Base-by-base conservation (phyloP, 2,113 vertebrate genomes). In the Euleptes europaea region DNA sequence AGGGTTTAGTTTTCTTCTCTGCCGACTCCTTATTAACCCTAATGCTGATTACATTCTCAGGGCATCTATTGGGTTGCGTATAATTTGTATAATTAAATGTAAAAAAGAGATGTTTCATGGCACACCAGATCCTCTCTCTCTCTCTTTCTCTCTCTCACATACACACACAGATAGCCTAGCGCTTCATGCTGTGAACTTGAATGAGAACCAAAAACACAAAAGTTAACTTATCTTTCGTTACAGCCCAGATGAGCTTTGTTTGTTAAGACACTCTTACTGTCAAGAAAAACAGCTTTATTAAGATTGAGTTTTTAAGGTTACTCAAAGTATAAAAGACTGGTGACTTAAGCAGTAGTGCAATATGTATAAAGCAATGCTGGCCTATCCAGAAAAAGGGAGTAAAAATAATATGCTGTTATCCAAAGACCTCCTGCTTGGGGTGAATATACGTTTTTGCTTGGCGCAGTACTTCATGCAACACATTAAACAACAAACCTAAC, bases 1-100 rank as follows among this genome's bases (percentile, higher is more conserved):
- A 92, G 84, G 70, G 31, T 78, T 73, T 70, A 80, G 84, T 91
- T 89, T 87, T 73, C 86, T n/a, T 73, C 70, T 2, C 3, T 15
- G 65, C 21, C 3, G 84, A 91, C 84, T 91, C 91, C 91, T 92
- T 89, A 91, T 77, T 79, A 92, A 91, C 85, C 76, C 78, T 91
- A 88, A 69, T 15, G 89, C 89, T 78, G 92, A 93, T 84, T 90
- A 91, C 91, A 94, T 93, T 95, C 94, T 90, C 92, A 93, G 92
- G 90, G 91, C 92, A 93, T 94, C 92, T 88, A 94, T 87, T 79
- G 91, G 92, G 91, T 90, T 94, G 91, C 26, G 0, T 93, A 92
- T 94, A 95, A 96, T 95, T 95, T 95, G 93, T 94, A 94, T 96
- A 96, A 97, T 97, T 95, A 96, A 95, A 96, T 84, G 90, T 95